Evolutionary conservation across 2,113 vertebrate species (phyloP).

Genomic region (Edolisoma coerulescens): DNA sequence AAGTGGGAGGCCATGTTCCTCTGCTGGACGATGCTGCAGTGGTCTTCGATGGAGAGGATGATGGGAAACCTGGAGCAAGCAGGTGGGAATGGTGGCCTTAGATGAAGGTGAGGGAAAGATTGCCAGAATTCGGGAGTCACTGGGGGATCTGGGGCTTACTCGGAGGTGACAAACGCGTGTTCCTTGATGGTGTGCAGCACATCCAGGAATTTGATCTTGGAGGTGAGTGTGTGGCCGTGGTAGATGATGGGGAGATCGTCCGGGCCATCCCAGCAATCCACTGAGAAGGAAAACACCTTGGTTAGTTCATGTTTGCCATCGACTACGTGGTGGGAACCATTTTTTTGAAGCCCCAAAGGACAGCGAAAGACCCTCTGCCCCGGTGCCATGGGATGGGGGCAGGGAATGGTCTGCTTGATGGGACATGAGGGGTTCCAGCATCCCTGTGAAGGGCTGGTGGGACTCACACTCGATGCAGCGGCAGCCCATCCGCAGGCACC

Average conservation of each 20-base stretch:
- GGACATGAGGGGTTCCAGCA: not conserved
- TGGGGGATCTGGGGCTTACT: slow-evolving; percentile 63
- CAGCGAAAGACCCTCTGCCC: not conserved
- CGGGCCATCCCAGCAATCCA: slow-evolving; percentile 89
- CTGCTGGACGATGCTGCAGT: slow-evolving; percentile 89
- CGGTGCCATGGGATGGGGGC: accelerated
- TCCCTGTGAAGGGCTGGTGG: not conserved
- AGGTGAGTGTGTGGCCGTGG: slow-evolving; percentile 86
- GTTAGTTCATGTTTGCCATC: not conserved
- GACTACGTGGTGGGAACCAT: accelerated
- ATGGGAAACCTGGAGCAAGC: slow-evolving; percentile 76
- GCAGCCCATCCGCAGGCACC: slow-evolving; percentile 86
- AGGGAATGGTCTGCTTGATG: not conserved
- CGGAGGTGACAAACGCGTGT: slow-evolving; percentile 83
- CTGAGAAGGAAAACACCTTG: slow-evolving; percentile 29
- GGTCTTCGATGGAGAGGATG: slow-evolving; percentile 87
- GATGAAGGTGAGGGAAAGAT: accelerated
- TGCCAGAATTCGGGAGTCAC: accelerated
- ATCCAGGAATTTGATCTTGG: slow-evolving; percentile 89
- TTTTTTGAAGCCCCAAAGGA: not conserved
- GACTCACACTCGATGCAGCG: slow-evolving; percentile 84
- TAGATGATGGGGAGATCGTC: slow-evolving; percentile 90
- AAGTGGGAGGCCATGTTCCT: slow-evolving; percentile 89
- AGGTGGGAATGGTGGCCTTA: not conserved
- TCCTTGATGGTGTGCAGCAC: slow-evolving; percentile 88